Evolutionary conservation across 2,888 invertebrate genomes (phyloP).

Genomic region (Cephus rjabovi): DNA sequence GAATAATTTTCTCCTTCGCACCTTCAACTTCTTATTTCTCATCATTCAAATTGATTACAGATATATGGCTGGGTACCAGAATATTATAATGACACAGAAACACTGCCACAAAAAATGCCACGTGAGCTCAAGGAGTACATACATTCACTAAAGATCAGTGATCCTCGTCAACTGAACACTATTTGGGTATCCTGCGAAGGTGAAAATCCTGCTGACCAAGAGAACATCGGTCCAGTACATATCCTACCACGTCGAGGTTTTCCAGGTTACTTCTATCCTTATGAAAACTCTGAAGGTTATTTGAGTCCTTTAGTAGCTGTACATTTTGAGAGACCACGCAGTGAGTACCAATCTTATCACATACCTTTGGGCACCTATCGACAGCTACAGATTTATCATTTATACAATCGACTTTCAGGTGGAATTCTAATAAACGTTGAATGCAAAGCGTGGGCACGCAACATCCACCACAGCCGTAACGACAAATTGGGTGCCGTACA

Average conservation of each 20-base stretch:
- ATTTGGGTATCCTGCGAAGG: conserved; percentile 95
- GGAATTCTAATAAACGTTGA: conserved; percentile 76
- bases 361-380: neutral
- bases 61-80: conserved; percentile 92
- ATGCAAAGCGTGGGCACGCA: conserved; percentile 79
- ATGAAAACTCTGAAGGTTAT: conserved; percentile 87
- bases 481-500: conserved; percentile 79
- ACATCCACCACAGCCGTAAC: conserved; percentile 76
- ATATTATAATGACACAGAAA: conserved; percentile 79
- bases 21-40: neutral
- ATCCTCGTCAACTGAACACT: conserved; percentile 76
- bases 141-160: conserved; percentile 67
- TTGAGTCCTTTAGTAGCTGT: conserved; percentile 90
- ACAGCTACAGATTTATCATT: neutral
- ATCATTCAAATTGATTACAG: conserved; percentile 49
- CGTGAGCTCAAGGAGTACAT: conserved; percentile 77
- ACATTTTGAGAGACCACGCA: conserved; percentile 82
- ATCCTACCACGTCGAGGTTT: conserved; percentile 87
- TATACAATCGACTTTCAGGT: conserved; percentile 64
- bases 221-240: conserved; percentile 87
- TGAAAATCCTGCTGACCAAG: conserved; percentile 91
- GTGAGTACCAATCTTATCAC: conserved; percentile 71
- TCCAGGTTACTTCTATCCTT: conserved; percentile 92
- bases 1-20: neutral
- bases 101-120: conserved; percentile 83